These are phyloP conservation scores for Melozone crissalis DNA, from an alignment of 2,113 vertebrate genomes.

Conservation along the genomic window DNA sequence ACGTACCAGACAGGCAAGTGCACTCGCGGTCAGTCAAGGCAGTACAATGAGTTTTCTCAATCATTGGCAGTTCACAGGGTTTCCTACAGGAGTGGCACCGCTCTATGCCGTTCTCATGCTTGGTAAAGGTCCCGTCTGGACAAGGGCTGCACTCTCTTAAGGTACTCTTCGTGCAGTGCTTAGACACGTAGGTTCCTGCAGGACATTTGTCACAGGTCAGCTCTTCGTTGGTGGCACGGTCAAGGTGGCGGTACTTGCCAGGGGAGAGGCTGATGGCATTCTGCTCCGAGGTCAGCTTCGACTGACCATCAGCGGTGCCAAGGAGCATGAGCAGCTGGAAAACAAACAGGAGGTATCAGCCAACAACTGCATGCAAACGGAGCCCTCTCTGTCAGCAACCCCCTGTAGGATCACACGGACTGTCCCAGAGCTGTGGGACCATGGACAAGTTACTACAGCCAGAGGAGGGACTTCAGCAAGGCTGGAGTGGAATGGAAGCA, in stretches of 20 bases:
- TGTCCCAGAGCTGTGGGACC: not conserved
- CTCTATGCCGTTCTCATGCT: conserved; percentile 89
- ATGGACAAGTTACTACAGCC: not conserved
- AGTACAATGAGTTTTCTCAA: conserved; percentile 85
- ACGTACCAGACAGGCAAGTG: conserved; percentile 83
- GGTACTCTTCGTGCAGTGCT: conserved; percentile 83
- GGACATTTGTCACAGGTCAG: conserved; percentile 95
- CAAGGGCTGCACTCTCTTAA: conserved; percentile 92
- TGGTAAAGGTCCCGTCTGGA: conserved; percentile 84
- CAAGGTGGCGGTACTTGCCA: conserved; percentile 84
- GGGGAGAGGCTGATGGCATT: conserved; percentile 73
- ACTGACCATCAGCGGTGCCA: conserved; percentile 73
- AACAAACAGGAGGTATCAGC: conserved; percentile 18
- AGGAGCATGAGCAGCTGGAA: conserved; percentile 85
- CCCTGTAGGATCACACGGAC: not conserved
- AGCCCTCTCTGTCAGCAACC: not conserved
- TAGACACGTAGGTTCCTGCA: conserved; percentile 89
- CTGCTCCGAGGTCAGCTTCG: conserved; percentile 71
- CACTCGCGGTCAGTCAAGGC: conserved; percentile 88
- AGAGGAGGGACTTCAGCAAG: not conserved
- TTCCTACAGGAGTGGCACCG: conserved; percentile 87
- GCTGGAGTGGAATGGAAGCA: rapidly evolving
- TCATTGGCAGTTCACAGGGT: conserved; percentile 79
- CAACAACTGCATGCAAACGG: rapidly evolving
- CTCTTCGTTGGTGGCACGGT: conserved; percentile 80